Evolutionary conservation across 2,113 vertebrate species (phyloP).

Genomic region (Stomatorhinus ivindoensis): DNA sequence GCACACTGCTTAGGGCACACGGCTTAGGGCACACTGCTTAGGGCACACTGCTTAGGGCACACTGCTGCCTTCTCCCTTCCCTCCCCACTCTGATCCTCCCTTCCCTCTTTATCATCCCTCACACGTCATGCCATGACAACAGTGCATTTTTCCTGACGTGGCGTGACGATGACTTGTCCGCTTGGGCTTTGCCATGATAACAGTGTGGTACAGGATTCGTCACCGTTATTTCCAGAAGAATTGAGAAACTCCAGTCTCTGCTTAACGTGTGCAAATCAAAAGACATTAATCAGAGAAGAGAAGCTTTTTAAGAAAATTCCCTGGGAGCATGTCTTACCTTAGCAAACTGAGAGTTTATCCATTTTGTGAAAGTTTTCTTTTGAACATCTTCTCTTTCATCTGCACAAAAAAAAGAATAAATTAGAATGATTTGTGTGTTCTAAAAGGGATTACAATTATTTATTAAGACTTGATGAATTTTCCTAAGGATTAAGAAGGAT

Average conservation of each 20-base stretch:
- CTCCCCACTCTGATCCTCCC: not conserved
- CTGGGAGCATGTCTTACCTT: slow-evolving; percentile 70
- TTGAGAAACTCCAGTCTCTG: not conserved
- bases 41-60: not conserved
- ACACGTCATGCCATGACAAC: not conserved
- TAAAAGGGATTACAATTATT: slow-evolving; percentile 2
- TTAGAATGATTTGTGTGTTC: not conserved
- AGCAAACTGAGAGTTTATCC: slow-evolving; percentile 92
- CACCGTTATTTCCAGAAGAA: not conserved
- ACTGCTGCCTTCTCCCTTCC: not conserved
- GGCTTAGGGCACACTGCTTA: too few relatives aligned
- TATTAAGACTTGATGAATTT: not conserved
- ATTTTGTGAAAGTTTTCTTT: slow-evolving; percentile 99
- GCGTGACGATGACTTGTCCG: not conserved
- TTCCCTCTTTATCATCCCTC: not conserved
- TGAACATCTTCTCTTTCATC: slow-evolving; percentile 99
- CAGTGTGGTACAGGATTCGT: not conserved
- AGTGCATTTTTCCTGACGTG: not conserved
- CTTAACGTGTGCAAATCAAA: not conserved
- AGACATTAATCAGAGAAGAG: not conserved
- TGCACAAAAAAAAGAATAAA: slow-evolving; percentile 44
- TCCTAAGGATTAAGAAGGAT: not conserved
- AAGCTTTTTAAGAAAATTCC: not conserved
- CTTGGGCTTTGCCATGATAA: not conserved
- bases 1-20: too few relatives aligned